Evolutionary conservation across 1,140 invertebrate species (phyloP).

Genomic region (Lepidurus arcticus): DNA sequence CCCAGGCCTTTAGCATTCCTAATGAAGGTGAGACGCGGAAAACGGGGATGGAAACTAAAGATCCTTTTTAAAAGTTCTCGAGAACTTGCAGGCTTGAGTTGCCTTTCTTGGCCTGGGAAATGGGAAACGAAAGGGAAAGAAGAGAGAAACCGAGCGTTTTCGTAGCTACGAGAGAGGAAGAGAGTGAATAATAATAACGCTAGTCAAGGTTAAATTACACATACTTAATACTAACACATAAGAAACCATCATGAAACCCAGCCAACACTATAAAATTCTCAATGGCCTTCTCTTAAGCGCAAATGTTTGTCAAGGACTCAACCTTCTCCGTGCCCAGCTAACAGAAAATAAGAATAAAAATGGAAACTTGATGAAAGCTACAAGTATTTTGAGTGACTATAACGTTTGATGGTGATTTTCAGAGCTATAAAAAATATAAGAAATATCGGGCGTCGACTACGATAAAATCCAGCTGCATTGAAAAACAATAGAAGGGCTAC

Average conservation of each 20-base stretch:
- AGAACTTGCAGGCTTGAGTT: not conserved
- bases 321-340: not conserved
- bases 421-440: too few relatives aligned
- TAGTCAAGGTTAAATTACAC: slow-evolving; percentile 19
- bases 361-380: too few relatives aligned
- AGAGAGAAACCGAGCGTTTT: too few relatives aligned
- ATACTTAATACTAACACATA: slow-evolving; percentile 17
- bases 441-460: too few relatives aligned
- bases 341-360: too few relatives aligned
- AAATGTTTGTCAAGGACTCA: slow-evolving; percentile 14
- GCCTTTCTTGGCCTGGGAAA: not conserved
- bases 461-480: too few relatives aligned
- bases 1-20: not conserved
- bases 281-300: slow-evolving; percentile 12
- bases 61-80: not conserved
- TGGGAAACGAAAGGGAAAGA: not conserved
- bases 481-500: too few relatives aligned
- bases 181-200: not conserved
- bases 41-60: slow-evolving; percentile 1
- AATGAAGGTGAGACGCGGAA: not conserved
- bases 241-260: slow-evolving; percentile 13
- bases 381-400: too few relatives aligned
- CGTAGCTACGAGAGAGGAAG: not conserved
- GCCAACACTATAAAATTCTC: not conserved
- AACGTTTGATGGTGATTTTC: too few relatives aligned